Evolutionary conservation across 2,888 invertebrate species (phyloP).

Genomic region (Ochropleura leucogaster): DNA sequence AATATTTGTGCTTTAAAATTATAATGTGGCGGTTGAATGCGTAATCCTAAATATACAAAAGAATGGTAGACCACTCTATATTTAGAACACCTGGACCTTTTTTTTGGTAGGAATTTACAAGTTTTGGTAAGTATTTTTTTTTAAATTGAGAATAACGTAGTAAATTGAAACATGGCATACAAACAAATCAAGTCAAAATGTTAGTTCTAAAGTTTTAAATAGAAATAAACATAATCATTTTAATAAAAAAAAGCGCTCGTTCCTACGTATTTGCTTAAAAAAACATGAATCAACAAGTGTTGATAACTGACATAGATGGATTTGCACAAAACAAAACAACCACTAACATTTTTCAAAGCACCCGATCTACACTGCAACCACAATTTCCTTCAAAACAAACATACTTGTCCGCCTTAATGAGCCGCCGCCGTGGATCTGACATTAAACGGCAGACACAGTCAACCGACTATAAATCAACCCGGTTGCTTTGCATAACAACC

Average conservation of each 20-base stretch:
- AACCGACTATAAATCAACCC: conserved; percentile 54
- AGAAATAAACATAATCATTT: too few species aligned
- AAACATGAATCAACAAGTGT: not conserved
- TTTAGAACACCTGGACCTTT: not conserved
- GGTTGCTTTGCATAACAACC: conserved; percentile 59
- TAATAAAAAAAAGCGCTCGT: not conserved
- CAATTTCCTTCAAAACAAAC: conserved; percentile 40
- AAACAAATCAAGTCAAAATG: too few species aligned
- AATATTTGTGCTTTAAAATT: conserved; percentile 10
- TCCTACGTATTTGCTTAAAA: not conserved
- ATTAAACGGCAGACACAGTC: conserved; percentile 49
- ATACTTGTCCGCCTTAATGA: conserved; percentile 47
- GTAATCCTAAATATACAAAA: conserved; percentile 24
- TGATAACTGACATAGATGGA: not conserved
- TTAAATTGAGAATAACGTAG: too few species aligned
- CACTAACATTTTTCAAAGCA: conserved; percentile 12
- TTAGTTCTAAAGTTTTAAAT: too few species aligned
- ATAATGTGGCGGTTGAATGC: conserved; percentile 18
- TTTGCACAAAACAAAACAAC: not conserved
- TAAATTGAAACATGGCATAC: not conserved
- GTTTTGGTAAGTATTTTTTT: not conserved
- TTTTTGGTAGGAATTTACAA: not conserved
- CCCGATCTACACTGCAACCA: not conserved
- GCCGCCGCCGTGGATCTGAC: conserved; percentile 48
- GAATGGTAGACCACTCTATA: not conserved